These are phyloP conservation scores for Vidua macroura DNA, from an alignment of 2,113 vertebrate species.

Conservation along the genomic window DNA sequence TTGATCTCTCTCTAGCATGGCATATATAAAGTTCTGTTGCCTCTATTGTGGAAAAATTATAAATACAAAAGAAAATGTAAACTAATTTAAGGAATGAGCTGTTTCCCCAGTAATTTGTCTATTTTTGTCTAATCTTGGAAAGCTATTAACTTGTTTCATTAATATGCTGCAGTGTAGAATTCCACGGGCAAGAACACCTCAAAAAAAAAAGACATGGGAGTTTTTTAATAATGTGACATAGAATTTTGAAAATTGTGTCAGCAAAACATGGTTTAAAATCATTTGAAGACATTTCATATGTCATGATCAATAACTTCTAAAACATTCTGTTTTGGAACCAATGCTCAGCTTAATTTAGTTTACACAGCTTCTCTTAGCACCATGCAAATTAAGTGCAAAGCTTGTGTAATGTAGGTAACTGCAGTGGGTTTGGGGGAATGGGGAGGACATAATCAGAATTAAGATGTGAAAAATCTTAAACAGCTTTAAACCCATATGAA, in stretches of 20 bases:
- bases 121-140: neutral
- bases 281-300: neutral
- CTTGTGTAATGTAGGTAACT: neutral
- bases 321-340: neutral
- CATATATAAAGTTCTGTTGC: neutral
- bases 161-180: neutral
- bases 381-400: neutral
- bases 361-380: neutral
- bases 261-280: neutral
- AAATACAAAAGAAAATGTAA: neutral
- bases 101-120: neutral
- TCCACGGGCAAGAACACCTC: neutral
- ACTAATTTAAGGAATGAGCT: neutral
- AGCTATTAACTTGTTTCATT: neutral
- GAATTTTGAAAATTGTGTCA: neutral
- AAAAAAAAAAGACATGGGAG: neutral
- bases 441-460: neutral
- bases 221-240: neutral
- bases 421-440: neutral
- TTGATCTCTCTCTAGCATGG: neutral
- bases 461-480: neutral
- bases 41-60: neutral
- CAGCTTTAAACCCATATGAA: neutral
- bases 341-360: neutral
- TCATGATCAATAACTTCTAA: neutral